Evolutionary conservation across 2,888 invertebrate species (phyloP).

Genomic region (Amphipoea oculea): DNA sequence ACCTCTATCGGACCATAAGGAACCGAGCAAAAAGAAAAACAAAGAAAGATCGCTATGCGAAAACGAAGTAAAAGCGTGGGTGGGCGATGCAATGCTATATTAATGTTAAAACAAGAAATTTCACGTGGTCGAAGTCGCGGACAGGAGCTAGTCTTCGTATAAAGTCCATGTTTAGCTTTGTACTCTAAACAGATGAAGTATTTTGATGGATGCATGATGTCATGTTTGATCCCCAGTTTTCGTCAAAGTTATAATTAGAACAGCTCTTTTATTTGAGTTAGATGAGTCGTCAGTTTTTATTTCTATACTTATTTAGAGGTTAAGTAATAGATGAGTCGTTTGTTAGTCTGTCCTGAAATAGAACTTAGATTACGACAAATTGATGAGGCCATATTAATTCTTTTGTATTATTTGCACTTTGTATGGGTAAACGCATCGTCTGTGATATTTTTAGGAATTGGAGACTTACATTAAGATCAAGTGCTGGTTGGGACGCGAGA

Average conservation of each 20-base stretch:
- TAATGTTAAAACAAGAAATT: too few species aligned
- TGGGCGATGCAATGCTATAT: too few species aligned
- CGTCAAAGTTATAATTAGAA: constrained; percentile 31
- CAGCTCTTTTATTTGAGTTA: constrained; percentile 7
- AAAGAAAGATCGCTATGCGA: too few species aligned
- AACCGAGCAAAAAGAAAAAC: too few species aligned
- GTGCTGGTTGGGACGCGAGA: background rate
- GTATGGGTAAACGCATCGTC: constrained; percentile 32
- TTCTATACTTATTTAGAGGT: background rate
- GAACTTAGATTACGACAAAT: constrained; percentile 43
- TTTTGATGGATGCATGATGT: constrained; percentile 27
- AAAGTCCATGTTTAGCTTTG: constrained; percentile 10
- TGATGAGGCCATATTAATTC: constrained; percentile 56
- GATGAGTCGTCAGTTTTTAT: constrained; percentile 16
- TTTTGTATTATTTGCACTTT: constrained; percentile 37
- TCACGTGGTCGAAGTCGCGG: background rate
- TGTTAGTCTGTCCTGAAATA: constrained; percentile 42
- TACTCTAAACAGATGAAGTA: background rate
- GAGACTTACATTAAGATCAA: background rate
- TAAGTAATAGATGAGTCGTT: constrained; percentile 16
- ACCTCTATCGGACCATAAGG: too few species aligned
- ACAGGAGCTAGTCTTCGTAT: background rate
- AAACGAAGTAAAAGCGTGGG: too few species aligned
- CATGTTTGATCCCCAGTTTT: constrained; percentile 22
- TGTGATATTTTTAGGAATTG: background rate